These are phyloP conservation scores for Kobus ellipsiprymnus DNA, from an alignment of 2,113 vertebrate species.

Conservation along the genomic window DNA sequence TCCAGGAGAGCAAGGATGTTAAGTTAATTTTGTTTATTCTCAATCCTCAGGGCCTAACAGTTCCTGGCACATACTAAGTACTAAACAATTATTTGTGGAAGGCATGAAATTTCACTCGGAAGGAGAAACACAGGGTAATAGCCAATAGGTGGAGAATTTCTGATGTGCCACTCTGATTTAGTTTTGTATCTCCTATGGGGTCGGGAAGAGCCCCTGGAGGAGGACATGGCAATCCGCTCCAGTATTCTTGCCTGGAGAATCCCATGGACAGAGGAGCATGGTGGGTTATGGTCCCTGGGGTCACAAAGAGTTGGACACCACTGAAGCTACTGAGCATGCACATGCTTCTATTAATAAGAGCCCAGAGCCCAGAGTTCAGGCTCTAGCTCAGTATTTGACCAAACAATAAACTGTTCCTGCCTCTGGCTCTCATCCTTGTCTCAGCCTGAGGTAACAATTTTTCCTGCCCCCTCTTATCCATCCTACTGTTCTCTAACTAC, in stretches of 20 bases:
- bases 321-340: background rate
- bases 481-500: background rate
- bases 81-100: background rate
- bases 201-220: background rate
- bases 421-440: background rate
- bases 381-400: background rate
- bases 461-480: background rate
- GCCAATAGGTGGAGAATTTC: background rate
- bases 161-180: background rate
- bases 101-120: background rate
- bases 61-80: constrained; percentile 12
- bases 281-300: background rate
- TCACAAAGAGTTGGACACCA: background rate
- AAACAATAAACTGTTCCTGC: background rate
- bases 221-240: background rate
- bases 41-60: background rate
- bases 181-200: background rate
- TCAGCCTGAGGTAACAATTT: background rate
- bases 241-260: background rate
- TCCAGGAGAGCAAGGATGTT: background rate
- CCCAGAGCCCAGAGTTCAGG: background rate
- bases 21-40: background rate
- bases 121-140: background rate
- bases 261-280: background rate
- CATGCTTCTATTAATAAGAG: background rate